phyloP scores from a whole-genome alignment of 2,113 vertebrate genomes.

The Hippocampus mohnikei region DNA sequence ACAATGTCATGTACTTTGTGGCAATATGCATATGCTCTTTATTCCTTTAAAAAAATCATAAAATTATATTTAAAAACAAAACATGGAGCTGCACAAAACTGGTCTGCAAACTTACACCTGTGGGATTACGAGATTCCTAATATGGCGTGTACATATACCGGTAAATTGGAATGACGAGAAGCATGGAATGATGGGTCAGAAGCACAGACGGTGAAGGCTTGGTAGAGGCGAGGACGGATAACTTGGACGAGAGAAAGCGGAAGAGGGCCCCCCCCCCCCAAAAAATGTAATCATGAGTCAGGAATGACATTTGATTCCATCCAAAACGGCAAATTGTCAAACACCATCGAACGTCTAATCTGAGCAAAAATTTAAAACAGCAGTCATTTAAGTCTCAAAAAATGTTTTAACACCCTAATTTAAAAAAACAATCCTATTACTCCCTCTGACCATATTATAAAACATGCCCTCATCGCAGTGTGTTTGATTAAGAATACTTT shows the following conservation, averaged over 20 bases:
- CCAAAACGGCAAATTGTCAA: conserved; percentile 5
- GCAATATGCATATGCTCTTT: conserved; percentile 61
- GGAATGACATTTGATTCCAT: conserved; percentile 25
- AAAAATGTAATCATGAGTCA: conserved; percentile 13
- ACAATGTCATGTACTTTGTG: conserved; percentile 35
- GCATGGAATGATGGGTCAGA: conserved; percentile 47
- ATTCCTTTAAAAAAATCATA: conserved; percentile 49
- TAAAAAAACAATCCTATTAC: background rate
- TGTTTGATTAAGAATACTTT: background rate
- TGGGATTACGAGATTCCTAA: conserved; percentile 57
- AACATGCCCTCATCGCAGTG: background rate
- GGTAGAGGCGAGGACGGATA: conserved; percentile 26
- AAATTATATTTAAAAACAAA: conserved; percentile 63
- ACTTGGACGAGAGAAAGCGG: conserved; percentile 10
- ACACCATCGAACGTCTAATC: too few species aligned
- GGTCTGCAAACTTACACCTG: conserved; percentile 57
- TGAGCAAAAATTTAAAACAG: too few species aligned
- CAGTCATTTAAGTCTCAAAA: too few species aligned
- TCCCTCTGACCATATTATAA: background rate
- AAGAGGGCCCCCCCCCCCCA: too few species aligned
- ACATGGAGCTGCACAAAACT: conserved; percentile 65
- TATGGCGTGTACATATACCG: conserved; percentile 52
- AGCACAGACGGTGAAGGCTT: conserved; percentile 41
- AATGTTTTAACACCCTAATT: background rate
- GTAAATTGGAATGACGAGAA: conserved; percentile 60